Percentiles rank a stretch among this genome's conserved stretches.
Conservation (phyloP, 2,113 vertebrate species). For the Galeopterus variegatus region DNA sequence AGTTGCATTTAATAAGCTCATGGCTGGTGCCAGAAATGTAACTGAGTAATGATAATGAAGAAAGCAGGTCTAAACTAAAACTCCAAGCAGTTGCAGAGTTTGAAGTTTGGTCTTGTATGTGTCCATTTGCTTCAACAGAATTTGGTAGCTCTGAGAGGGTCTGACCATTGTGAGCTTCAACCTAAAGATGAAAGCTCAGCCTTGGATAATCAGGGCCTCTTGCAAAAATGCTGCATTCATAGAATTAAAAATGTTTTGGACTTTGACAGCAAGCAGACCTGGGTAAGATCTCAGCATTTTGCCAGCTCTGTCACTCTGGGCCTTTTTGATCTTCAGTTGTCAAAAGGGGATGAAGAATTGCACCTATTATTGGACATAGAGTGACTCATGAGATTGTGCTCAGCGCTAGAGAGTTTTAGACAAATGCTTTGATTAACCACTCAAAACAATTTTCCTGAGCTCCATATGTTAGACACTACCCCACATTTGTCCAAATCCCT, state of each 20-base stretch:
- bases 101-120: not conserved
- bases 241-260: not conserved
- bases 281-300: not conserved
- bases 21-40: not conserved
- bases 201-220: not conserved
- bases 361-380: accelerated
- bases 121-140: not conserved
- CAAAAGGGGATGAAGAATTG: not conserved
- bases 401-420: not conserved
- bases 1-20: conserved; percentile 43
- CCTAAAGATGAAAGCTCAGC: not conserved
- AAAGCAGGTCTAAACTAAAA: not conserved
- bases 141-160: not conserved
- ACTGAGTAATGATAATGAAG: not conserved
- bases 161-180: not conserved
- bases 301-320: not conserved
- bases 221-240: accelerated
- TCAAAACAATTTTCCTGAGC: not conserved
- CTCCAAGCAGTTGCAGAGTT: not conserved
- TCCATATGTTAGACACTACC: accelerated
- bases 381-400: not conserved
- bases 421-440: not conserved
- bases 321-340: not conserved
- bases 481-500: not conserved
- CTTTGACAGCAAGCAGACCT: not conserved